Conservation (phyloP, 2,113 vertebrate species). For the Talpa occidentalis region DNA sequence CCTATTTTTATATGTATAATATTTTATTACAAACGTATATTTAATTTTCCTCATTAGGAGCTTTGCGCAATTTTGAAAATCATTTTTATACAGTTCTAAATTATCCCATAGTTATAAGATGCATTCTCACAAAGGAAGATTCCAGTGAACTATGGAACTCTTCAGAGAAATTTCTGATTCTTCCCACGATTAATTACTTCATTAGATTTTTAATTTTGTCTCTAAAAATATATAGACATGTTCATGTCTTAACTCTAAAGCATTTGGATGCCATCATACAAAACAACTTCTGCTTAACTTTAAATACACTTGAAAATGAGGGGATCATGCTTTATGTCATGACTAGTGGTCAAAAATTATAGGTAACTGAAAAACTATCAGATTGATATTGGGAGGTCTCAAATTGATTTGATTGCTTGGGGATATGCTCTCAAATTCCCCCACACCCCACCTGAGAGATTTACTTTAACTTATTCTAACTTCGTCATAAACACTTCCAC, state of each 20-base stretch:
- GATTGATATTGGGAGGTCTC: not conserved
- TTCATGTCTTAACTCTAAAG: not conserved
- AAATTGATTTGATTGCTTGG: not conserved
- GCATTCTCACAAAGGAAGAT: not conserved
- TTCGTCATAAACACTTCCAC: not conserved
- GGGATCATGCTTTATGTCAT: not conserved
- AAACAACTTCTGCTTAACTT: not conserved
- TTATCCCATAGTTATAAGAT: not conserved
- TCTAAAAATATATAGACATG: not conserved
- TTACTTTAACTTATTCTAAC: not conserved
- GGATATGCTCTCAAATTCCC: not conserved
- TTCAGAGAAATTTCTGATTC: not conserved
- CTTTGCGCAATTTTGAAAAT: not conserved
- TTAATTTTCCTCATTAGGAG: not conserved
- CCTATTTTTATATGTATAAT: not conserved
- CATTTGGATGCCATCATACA: not conserved
- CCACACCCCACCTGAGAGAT: too few relatives aligned
- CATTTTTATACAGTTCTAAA: not conserved
- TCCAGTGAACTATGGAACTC: not conserved
- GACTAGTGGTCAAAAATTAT: not conserved
- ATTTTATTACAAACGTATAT: not conserved
- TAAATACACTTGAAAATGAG: not conserved
- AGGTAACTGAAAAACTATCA: not conserved
- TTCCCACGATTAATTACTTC: conserved; percentile 3
- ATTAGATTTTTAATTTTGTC: not conserved